A percentile compares a stretch with the other conserved stretches of the same genome.
phyloP scores from a whole-genome alignment of 2,888 invertebrate species.

The Rhagonycha lutea region DNA sequence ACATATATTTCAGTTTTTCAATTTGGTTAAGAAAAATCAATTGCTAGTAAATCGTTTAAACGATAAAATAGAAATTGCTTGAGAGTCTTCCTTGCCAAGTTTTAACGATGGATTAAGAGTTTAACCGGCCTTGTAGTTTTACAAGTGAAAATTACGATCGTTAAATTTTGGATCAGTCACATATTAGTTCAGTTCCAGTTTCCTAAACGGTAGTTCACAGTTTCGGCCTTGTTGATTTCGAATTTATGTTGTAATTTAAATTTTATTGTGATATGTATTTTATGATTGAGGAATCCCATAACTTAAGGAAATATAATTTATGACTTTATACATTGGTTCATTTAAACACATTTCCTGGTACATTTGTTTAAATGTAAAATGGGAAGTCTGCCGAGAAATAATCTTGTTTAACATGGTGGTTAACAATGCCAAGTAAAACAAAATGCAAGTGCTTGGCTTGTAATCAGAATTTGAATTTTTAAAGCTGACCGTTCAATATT shows the following conservation, averaged over 20 bases:
- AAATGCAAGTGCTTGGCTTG: not conserved
- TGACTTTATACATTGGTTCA: not conserved
- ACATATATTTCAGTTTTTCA: not conserved
- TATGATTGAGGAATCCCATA: not conserved
- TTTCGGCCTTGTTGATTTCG: no score
- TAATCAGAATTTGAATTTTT: not conserved
- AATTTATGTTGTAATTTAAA: no score
- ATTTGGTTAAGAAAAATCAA: not conserved
- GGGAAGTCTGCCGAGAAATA: not conserved
- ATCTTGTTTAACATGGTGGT: not conserved
- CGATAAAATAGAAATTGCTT: not conserved
- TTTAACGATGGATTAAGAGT: not conserved
- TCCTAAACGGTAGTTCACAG: no score
- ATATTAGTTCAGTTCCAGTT: not conserved
- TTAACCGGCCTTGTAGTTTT: not conserved
- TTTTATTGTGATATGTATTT: no score
- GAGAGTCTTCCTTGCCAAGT: not conserved
- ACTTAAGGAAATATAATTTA: not conserved
- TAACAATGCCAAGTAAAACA: not conserved
- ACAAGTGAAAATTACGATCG: not conserved
- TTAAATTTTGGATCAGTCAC: not conserved
- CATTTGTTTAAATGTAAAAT: not conserved
- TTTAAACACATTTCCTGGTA: not conserved
- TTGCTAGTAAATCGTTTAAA: not conserved
- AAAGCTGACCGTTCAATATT: not conserved